Base-by-base conservation (phyloP, 2,888 invertebrate species). In the Mechanitis mazaeus region DNA sequence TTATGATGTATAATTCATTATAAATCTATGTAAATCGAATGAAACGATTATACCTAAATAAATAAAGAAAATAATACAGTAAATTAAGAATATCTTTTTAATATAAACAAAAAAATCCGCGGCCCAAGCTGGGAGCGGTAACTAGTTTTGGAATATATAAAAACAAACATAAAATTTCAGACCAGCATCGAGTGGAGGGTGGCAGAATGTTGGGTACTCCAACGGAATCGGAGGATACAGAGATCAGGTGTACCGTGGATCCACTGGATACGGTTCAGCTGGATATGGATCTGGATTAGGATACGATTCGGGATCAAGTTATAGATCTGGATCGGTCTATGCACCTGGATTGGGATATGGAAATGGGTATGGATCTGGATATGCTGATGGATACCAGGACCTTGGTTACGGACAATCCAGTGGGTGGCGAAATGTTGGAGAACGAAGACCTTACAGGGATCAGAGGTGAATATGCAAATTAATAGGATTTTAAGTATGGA, bases 381-480 rank as follows among this genome's bases (percentile, higher is more conserved):
- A 67, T 38, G 35, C 50, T 46, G 61, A 71, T 3, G 64, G 66
- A 0, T 75, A 76, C 66, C 72, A 72, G 12, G 71, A 69, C 45
- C 64, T 66, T 11, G 67, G 71, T 55, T 69, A 70, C 63, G 78
- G 78, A 0, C 76, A 78, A 61, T 69, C 81, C 2, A 83, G 81
- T 47, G 88, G 88, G 2, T 88, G 89, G 89, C 80, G 81, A 3
- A 86, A 79, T 56, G 87, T 87, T 0, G 85, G 86, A 0, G 87
- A 85, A 56, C 74, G 87, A 50, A 73, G 88, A 60, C 87, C 88
- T 12, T 89, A 89, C 65, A 81, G 90, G 61, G 91, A 91, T 71
- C 85, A 90, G 72, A 90, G 85, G 84, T 87, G 61, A 67, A 11
- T 53, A 53, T 54, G 45, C 31, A 9, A 45, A 56, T 42, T 9